Conservation (phyloP, 2,888 invertebrate genomes). For the Ormyrus labotus region DNA sequence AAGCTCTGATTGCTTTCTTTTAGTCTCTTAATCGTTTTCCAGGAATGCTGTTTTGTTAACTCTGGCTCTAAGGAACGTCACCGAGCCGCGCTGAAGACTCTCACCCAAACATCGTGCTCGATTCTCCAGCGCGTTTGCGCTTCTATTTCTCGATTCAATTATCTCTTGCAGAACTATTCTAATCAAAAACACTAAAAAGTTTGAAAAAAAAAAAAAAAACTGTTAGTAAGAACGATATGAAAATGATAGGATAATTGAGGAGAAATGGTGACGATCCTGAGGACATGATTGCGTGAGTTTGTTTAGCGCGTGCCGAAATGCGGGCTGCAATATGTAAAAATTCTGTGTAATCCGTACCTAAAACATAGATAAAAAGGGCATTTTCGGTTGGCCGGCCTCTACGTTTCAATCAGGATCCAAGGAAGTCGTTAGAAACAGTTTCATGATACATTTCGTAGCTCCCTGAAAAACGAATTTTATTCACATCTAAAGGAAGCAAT, state of each 20-base stretch:
- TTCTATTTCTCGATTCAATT: constrained; percentile 35
- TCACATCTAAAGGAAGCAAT: constrained; percentile 1
- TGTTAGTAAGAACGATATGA: not conserved
- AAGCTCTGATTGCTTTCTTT: constrained; percentile 10
- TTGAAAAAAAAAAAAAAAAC: not conserved
- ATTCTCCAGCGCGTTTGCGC: constrained; percentile 43
- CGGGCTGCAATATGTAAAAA: constrained; percentile 70
- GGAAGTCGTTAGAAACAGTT: constrained; percentile 3
- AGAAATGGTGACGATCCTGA: constrained; percentile 64
- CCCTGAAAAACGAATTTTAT: not conserved
- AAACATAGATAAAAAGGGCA: constrained; percentile 73
- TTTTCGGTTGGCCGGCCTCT: constrained; percentile 73
- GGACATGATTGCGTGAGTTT: constrained; percentile 59
- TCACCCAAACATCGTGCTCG: not conserved
- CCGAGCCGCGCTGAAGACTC: constrained; percentile 45
- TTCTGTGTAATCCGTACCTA: constrained; percentile 74
- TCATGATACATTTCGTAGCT: constrained; percentile 13
- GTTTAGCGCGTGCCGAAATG: constrained; percentile 71
- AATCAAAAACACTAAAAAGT: constrained; percentile 18
- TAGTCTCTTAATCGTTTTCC: constrained; percentile 10
- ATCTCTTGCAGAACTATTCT: constrained; percentile 6
- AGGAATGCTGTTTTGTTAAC: not conserved
- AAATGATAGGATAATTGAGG: constrained; percentile 27
- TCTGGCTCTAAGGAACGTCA: constrained; percentile 43
- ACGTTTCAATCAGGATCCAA: constrained; percentile 31